These are phyloP conservation scores for Poeciliopsis paucimaculata DNA, from an alignment of 2,797 vertebrate genomes.

Conservation along the genomic window DNA sequence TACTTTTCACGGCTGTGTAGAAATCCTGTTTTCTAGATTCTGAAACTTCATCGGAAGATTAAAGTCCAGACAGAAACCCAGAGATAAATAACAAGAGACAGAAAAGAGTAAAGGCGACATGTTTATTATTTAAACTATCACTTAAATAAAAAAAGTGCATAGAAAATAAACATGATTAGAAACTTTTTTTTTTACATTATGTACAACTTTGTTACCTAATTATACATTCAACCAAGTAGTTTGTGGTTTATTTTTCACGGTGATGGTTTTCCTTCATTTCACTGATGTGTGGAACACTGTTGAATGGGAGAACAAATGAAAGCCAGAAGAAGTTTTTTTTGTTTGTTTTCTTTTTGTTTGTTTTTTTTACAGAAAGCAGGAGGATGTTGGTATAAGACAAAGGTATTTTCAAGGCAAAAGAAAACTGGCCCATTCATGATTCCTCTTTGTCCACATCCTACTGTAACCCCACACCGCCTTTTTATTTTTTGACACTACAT, in stretches of 20 bases:
- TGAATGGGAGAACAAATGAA: conserved; percentile 77
- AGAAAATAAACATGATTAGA: conserved; percentile 99
- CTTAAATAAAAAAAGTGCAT: conserved; percentile 99
- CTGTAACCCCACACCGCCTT: conserved; percentile 17
- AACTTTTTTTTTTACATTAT: conserved; percentile 99
- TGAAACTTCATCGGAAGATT: background rate
- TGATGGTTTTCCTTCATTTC: conserved; percentile 95
- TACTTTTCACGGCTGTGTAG: background rate
- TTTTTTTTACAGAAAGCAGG: conserved; percentile 76
- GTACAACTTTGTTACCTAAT: conserved; percentile 95
- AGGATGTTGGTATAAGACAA: conserved; percentile 79
- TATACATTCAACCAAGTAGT: conserved; percentile 99
- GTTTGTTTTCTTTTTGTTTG: no score
- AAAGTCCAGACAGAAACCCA: background rate
- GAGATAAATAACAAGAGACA: conserved; percentile 26
- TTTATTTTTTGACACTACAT: conserved; percentile 56
- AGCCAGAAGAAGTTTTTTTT: conserved; percentile 52
- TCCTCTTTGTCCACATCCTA: conserved; percentile 42
- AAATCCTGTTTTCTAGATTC: background rate
- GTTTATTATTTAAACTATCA: conserved; percentile 99
- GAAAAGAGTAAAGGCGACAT: conserved; percentile 95
- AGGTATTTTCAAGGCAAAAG: conserved; percentile 76
- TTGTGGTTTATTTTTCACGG: conserved; percentile 89
- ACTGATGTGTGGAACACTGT: conserved; percentile 90
- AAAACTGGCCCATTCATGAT: conserved; percentile 60